Evolutionary conservation across 2,797 vertebrate species (phyloP).

Genomic region (Cephalopachus bancanus): DNA sequence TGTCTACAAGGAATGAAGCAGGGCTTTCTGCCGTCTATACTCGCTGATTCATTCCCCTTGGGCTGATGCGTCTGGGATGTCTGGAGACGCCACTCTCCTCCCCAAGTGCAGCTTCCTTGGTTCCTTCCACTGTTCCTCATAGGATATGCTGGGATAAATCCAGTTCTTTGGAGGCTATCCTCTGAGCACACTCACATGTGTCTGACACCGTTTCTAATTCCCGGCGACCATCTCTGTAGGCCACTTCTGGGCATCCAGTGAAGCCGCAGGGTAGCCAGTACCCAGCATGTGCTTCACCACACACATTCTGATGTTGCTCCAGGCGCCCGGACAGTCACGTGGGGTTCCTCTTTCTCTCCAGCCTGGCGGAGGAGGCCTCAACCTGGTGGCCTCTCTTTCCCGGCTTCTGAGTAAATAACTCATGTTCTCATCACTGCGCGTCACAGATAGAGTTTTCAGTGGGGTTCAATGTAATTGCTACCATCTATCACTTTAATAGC

Average conservation of each 20-base stretch:
- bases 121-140: neutral
- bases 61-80: neutral
- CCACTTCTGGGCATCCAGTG: accelerated
- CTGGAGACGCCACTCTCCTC: neutral
- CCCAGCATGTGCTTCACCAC: neutral
- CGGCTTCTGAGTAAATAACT: conserved; percentile 82
- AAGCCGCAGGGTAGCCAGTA: accelerated
- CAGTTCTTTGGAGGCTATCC: neutral
- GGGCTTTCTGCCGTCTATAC: neutral
- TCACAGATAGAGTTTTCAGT: conserved; percentile 86
- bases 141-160: neutral
- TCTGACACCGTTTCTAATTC: neutral
- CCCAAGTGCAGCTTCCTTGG: neutral
- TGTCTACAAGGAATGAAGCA: neutral
- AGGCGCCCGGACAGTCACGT: neutral
- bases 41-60: neutral
- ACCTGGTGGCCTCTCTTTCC: neutral
- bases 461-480: conserved; percentile 89
- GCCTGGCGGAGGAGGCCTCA: neutral
- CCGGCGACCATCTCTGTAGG: neutral
- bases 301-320: neutral
- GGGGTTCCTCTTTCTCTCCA: conserved; percentile 1
- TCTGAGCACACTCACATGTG: neutral
- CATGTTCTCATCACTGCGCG: conserved; percentile 72
- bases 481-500: conserved; percentile 91